Base-by-base conservation (phyloP, 92 coral and sea anemone species). In the Metridium senile region DNA sequence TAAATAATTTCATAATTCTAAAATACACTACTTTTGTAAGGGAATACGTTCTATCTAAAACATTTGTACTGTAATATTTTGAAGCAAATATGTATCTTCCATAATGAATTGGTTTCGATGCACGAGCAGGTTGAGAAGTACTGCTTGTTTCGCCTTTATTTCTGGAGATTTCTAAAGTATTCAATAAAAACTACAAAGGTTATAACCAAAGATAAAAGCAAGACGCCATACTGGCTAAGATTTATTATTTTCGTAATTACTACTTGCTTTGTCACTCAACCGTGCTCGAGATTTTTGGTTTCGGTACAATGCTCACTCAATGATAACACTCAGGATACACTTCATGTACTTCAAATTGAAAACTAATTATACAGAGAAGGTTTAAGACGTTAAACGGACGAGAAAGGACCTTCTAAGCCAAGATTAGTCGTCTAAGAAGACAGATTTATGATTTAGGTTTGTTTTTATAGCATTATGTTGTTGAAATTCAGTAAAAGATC, bases 391-490 rank as follows among this genome's bases (percentile, higher is more conserved):
- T 57, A n/a, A 73, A 73, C 43, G 28, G 28, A 30, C 53, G 39
- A 0, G 22, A 57, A 73, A 73, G 63, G 57, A n/a, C 53, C 32
- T 73, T 72, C 46, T 9, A 27, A 32, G 27, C 39, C 49, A 72
- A 58, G 32, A 19, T 73, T 33, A 58, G 47, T 31, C 47, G 47
- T 25, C 66, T 53, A 0, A 34, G 26, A 33, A 72, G 28, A 58
- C 28, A 58, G 78, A 34, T 73, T 73, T 58, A 73, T 8, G 9
- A 21, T 26, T 9, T 57, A 34, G 17, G 6, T 33, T 34, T 73
- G 67, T 57, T 73, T 57, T 57, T 73, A 73, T 73, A 57, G 54
- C 30, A 71, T 11, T 25, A 58, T 27, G 33, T 33, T 73, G 78
- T 57, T 73, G 78, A 73, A 57, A 27, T 70, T 70, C 28, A 17